Evolutionary conservation across 2,888 invertebrate species (phyloP).

Genomic region (Teleiodes luculella): DNA sequence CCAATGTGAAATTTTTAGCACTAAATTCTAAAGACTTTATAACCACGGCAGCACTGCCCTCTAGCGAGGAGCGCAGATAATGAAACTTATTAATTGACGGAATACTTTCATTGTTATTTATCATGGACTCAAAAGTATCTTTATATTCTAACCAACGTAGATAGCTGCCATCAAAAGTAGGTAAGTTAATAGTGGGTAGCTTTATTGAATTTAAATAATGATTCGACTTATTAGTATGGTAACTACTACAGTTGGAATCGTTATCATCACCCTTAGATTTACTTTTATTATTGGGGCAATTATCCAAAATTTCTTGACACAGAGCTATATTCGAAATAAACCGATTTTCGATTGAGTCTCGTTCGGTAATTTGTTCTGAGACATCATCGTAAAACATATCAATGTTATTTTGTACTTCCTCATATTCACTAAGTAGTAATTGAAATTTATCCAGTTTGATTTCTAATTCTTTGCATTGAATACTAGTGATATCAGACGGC

Average conservation of each 20-base stretch:
- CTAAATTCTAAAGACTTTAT: slow-evolving; percentile 13
- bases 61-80: slow-evolving; percentile 23
- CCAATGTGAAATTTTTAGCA: slow-evolving; percentile 11
- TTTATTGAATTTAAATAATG: neutral
- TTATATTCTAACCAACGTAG: slow-evolving; percentile 23
- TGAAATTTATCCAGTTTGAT: neutral
- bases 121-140: slow-evolving; percentile 24
- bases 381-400: neutral
- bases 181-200: slow-evolving; percentile 20
- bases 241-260: neutral
- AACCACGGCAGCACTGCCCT: slow-evolving; percentile 14
- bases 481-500: neutral
- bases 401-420: neutral
- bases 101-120: slow-evolving; percentile 24
- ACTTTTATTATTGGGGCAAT: neutral
- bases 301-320: neutral
- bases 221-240: neutral
- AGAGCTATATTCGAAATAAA: neutral
- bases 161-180: slow-evolving; percentile 25
- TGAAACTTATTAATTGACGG: slow-evolving; percentile 28
- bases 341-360: neutral
- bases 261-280: neutral
- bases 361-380: neutral
- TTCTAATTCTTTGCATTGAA: neutral
- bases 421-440: neutral